Evolutionary conservation across 2,113 vertebrate genomes (phyloP).

Genomic region (Gymnobelideus leadbeateri): DNA sequence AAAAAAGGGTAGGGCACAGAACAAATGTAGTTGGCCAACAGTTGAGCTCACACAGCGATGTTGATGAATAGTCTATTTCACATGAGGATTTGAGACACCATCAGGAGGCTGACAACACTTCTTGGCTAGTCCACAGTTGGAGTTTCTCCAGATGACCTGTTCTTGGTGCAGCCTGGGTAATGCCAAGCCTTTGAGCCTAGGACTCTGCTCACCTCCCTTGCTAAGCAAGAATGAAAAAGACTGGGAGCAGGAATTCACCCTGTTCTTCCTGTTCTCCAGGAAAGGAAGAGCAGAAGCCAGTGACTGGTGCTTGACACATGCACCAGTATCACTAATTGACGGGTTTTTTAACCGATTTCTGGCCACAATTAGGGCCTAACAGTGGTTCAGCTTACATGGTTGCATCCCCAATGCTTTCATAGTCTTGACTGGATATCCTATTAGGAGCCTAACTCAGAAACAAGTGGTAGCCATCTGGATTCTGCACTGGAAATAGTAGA

Average conservation of each 20-base stretch:
- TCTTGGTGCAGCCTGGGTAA: neutral
- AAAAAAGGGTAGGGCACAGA: neutral
- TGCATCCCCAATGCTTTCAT: neutral
- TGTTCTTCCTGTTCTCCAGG: neutral
- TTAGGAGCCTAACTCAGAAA: conserved; percentile 69
- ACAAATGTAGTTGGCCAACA: neutral
- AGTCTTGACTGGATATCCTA: neutral
- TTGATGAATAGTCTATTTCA: neutral
- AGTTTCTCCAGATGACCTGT: neutral
- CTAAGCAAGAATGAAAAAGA: neutral
- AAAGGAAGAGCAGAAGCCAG: neutral
- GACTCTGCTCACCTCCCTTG: neutral
- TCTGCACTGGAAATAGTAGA: conserved; percentile 61
- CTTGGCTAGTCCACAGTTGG: neutral
- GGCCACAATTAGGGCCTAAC: neutral
- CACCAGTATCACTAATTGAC: neutral
- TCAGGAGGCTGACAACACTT: neutral
- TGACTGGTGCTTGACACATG: neutral
- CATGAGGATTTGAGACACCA: neutral
- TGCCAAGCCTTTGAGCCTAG: neutral
- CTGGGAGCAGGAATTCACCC: neutral
- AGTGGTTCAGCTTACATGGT: neutral
- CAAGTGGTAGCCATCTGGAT: conserved; percentile 73
- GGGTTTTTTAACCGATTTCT: neutral
- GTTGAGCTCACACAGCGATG: neutral